These are phyloP conservation scores for Apamea sordens DNA, from an alignment of 2,888 invertebrate species.

Conservation along the genomic window DNA sequence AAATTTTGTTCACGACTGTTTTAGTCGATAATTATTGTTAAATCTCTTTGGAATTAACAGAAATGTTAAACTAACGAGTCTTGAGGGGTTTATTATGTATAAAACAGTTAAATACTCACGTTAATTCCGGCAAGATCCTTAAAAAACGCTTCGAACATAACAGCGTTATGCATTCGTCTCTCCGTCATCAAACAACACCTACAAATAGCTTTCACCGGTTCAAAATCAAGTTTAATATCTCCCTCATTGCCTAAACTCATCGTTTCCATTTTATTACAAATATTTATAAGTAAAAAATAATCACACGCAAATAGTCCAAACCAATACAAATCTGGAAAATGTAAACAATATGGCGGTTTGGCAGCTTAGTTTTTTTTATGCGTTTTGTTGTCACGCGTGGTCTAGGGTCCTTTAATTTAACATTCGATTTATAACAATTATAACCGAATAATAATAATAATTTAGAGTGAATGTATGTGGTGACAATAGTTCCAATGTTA, in stretches of 20 bases:
- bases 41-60: not conserved
- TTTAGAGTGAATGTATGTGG: not conserved
- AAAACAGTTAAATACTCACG: constrained; percentile 72
- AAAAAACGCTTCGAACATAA: constrained; percentile 69
- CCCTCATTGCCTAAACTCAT: constrained; percentile 46
- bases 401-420: not conserved
- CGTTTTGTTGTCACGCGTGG: constrained; percentile 20
- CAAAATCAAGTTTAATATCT: constrained; percentile 70
- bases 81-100: not conserved
- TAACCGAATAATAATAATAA: not conserved
- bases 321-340: constrained; percentile 27
- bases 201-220: constrained; percentile 74
- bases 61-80: not conserved
- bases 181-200: constrained; percentile 82
- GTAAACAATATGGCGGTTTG: constrained; percentile 61
- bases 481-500: no score
- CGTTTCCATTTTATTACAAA: constrained; percentile 48
- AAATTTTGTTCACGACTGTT: not conserved
- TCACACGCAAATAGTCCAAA: not conserved
- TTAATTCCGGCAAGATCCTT: constrained; percentile 79
- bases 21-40: not conserved
- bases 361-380: constrained; percentile 15
- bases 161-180: constrained; percentile 72
- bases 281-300: not conserved
- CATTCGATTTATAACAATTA: no score